A percentile compares a stretch with the other conserved stretches of the same genome.
Evolutionary conservation across 2,113 vertebrate species (phyloP).

Genomic region (Sturnira hondurensis): DNA sequence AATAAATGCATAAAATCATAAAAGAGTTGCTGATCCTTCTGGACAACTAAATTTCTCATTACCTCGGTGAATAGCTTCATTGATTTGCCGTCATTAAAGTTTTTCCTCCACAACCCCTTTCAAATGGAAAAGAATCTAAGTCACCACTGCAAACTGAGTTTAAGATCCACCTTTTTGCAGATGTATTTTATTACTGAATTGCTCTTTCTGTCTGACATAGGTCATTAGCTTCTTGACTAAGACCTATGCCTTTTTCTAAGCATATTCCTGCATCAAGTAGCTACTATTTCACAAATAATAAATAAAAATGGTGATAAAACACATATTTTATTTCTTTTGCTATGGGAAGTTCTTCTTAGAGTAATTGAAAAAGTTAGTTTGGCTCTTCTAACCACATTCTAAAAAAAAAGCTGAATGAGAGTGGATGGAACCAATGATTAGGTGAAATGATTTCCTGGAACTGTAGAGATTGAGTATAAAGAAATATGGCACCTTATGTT

Average conservation of each 20-base stretch:
- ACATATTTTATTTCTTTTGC: slow-evolving; percentile 23
- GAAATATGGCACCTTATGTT: slow-evolving; percentile 25
- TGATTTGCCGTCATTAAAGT: slow-evolving; percentile 28
- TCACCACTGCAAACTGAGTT: background rate
- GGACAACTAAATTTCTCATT: slow-evolving; percentile 34
- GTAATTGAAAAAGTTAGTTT: slow-evolving; percentile 56
- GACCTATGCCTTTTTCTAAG: slow-evolving; percentile 35
- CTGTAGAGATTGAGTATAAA: background rate
- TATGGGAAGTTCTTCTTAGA: background rate
- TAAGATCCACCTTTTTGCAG: slow-evolving; percentile 22
- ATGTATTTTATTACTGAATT: slow-evolving; percentile 44
- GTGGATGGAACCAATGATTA: slow-evolving; percentile 7
- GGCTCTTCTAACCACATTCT: slow-evolving; percentile 21
- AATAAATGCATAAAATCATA: background rate
- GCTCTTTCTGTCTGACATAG: slow-evolving; percentile 34
- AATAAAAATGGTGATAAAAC: slow-evolving; percentile 40
- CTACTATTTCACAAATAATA: slow-evolving; percentile 51
- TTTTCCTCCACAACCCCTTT: slow-evolving; percentile 29
- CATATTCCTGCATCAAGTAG: background rate
- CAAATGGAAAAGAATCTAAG: slow-evolving; percentile 35
- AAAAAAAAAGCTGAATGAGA: background rate
- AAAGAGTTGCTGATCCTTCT: background rate
- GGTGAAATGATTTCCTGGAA: slow-evolving; percentile 27
- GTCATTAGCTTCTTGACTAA: slow-evolving; percentile 61
- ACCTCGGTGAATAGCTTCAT: slow-evolving; percentile 28